Evolutionary conservation across 2,888 invertebrate genomes (phyloP).

Genomic region (Napeogenes inachia): DNA sequence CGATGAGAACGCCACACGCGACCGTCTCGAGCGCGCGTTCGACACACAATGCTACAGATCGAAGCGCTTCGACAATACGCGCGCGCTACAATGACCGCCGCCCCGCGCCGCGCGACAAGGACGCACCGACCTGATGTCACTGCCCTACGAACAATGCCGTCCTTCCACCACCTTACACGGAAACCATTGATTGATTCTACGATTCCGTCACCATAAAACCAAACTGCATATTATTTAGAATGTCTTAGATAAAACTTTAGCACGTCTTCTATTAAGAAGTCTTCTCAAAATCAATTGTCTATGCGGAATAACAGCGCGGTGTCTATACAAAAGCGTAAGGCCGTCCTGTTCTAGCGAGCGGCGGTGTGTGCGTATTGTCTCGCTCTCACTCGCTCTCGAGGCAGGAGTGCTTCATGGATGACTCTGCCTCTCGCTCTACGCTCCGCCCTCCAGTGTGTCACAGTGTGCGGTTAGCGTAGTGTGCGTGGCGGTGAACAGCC

Average conservation of each 20-base stretch:
- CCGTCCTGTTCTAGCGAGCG: constrained; percentile 71
- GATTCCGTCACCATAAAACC: constrained; percentile 27
- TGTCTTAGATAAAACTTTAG: neutral
- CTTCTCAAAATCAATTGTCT: constrained; percentile 71
- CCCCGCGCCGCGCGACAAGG: constrained; percentile 71
- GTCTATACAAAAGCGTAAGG: constrained; percentile 73
- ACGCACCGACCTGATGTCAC: constrained; percentile 75
- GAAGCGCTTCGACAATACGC: constrained; percentile 75
- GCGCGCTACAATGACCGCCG: constrained; percentile 75
- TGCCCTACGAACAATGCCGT: constrained; percentile 75
- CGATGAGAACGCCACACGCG: constrained; percentile 54
- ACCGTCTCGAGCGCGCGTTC: constrained; percentile 55
- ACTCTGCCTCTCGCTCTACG: constrained; percentile 65
- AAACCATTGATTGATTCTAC: constrained; percentile 47
- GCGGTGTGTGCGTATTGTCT: constrained; percentile 60
- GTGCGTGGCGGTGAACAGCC: constrained; percentile 49
- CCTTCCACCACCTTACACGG: constrained; percentile 47
- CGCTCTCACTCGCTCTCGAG: constrained; percentile 51
- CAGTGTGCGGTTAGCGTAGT: constrained; percentile 59
- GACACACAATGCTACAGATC: constrained; percentile 76
- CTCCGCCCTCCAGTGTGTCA: constrained; percentile 66
- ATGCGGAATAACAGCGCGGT: constrained; percentile 70
- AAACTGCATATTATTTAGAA: neutral
- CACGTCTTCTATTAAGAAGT: constrained; percentile 38
- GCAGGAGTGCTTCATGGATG: constrained; percentile 48